Percentiles rank a stretch among this genome's conserved stretches.
These are phyloP conservation scores for Drosophila anomalipes DNA, from an alignment of 2,888 invertebrate genomes.

Conservation along the genomic window DNA sequence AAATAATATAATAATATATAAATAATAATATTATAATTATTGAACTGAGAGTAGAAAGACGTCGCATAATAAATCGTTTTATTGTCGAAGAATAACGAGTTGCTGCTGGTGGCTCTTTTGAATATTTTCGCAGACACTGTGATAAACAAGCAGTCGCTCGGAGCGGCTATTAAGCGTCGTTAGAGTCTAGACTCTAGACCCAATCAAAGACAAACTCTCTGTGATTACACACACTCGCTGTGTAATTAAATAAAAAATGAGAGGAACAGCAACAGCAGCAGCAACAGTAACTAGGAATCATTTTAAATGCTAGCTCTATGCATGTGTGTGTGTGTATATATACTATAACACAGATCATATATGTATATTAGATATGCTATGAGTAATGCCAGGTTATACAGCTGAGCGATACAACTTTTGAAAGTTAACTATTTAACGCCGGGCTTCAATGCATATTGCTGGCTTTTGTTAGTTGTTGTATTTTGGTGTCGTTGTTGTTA, in stretches of 20 bases:
- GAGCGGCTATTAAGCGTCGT: conserved; percentile 5
- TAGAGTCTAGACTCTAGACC: conserved; percentile 12
- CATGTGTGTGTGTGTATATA: background rate
- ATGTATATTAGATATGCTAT: background rate
- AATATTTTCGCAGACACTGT: conserved; percentile 4
- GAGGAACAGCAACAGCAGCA: background rate
- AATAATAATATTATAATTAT: background rate
- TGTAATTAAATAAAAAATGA: conserved; percentile 3
- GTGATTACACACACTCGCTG: background rate
- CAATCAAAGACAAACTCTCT: conserved; percentile 17
- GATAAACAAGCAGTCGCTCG: conserved; percentile 6
- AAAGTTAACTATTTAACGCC: conserved; percentile 20
- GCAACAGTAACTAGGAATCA: conserved; percentile 3
- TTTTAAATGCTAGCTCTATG: conserved; percentile 5
- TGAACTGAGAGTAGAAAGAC: background rate
- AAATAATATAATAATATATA: too few species aligned
- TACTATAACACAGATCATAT: background rate
- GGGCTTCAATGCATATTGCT: conserved; percentile 2
- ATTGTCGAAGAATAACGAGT: conserved; percentile 9
- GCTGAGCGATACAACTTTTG: conserved; percentile 6
- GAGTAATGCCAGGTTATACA: conserved; percentile 11
- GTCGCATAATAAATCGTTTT: conserved; percentile 1
- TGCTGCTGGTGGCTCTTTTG: background rate
- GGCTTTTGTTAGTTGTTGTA: background rate
- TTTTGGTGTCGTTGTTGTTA: background rate